A percentile compares a stretch with the other conserved stretches of the same genome.
Evolutionary conservation across 2,113 vertebrate genomes (phyloP).

Genomic region (Ochotona princeps): DNA sequence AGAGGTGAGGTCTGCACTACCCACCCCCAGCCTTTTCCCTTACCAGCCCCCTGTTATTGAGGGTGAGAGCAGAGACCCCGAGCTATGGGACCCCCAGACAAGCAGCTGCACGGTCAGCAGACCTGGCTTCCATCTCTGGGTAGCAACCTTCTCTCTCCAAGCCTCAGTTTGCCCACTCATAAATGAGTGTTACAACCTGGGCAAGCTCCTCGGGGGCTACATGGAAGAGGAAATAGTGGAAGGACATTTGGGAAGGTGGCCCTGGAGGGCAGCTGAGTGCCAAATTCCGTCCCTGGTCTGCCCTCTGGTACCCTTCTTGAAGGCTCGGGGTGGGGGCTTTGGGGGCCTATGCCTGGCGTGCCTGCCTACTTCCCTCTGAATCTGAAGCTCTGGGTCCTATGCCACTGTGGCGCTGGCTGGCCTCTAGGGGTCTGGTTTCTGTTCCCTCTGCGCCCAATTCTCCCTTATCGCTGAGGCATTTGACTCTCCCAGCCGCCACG

Average conservation of each 20-base stretch:
- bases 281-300: not conserved
- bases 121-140: not conserved
- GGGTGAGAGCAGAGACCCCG: not conserved
- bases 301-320: not conserved
- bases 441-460: slow-evolving; percentile 51
- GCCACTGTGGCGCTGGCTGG: slow-evolving; percentile 54
- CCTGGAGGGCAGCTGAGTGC: not conserved
- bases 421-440: slow-evolving; percentile 70
- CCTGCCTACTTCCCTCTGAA: not conserved
- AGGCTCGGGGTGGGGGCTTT: not conserved
- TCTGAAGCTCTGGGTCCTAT: slow-evolving; percentile 38
- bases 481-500: slow-evolving; percentile 55
- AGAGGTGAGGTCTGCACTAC: not conserved
- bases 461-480: slow-evolving; percentile 68
- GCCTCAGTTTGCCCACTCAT: slow-evolving; percentile 11
- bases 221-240: not conserved
- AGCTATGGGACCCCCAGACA: not conserved
- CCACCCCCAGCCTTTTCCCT: not conserved
- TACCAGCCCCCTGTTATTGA: not conserved
- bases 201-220: not conserved
- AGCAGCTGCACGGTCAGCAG: not conserved
- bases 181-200: not conserved
- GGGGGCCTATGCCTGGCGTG: not conserved
- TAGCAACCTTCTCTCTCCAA: not conserved
- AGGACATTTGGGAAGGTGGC: not conserved